Conservation (phyloP, 2,797 vertebrate genomes). For the Pelobates cultripes region DNA sequence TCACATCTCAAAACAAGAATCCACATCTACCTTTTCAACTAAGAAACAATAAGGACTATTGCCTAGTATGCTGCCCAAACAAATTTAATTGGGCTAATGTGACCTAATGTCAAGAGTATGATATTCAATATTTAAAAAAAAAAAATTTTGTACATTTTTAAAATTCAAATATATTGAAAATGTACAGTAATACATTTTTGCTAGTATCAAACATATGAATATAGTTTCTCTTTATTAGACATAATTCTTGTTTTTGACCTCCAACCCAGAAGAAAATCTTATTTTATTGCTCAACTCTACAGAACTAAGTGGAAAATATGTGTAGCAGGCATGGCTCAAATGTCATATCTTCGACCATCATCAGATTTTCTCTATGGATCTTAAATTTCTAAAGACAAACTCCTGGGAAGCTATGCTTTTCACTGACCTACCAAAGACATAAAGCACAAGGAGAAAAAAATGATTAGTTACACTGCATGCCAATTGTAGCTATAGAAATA, state of each 20-base stretch:
- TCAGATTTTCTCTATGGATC: slow-evolving; percentile 5
- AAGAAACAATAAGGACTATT: too few species aligned
- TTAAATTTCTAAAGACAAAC: slow-evolving; percentile 32
- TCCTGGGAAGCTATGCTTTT: slow-evolving; percentile 26
- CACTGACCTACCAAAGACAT: slow-evolving; percentile 45
- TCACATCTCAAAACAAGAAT: too few species aligned
- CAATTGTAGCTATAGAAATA: slow-evolving; percentile 34
- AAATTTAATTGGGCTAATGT: too few species aligned
- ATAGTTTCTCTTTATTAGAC: neutral
- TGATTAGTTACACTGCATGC: slow-evolving; percentile 45
- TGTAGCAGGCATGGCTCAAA: slow-evolving; percentile 29
- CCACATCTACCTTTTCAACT: too few species aligned
- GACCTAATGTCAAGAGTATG: too few species aligned
- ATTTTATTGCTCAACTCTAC: slow-evolving; percentile 12
- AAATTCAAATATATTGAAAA: too few species aligned
- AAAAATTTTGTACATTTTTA: too few species aligned
- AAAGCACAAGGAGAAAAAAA: slow-evolving; percentile 34
- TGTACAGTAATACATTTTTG: too few species aligned
- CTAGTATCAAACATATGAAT: too few species aligned
- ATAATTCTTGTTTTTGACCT: slow-evolving; percentile 7
- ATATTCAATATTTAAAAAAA: too few species aligned
- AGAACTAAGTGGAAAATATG: slow-evolving; percentile 23
- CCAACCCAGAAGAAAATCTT: slow-evolving; percentile 15
- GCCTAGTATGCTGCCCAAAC: too few species aligned
- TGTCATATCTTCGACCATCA: slow-evolving; percentile 13